phyloP scores from a whole-genome alignment of 2,888 invertebrate genomes.

The Dryocosmus kuriphilus region DNA sequence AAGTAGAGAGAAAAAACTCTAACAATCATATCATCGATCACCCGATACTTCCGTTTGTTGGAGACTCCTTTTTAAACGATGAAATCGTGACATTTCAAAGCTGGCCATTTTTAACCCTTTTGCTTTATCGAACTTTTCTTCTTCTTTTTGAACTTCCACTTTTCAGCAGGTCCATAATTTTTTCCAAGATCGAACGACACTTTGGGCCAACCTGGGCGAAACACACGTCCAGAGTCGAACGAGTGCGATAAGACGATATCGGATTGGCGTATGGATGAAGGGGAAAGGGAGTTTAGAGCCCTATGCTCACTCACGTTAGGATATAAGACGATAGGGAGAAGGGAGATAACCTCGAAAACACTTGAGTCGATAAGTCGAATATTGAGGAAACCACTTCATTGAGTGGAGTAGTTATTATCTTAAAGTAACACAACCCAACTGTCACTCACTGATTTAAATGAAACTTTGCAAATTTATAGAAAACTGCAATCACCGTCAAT shows the following conservation, averaged over 20 bases:
- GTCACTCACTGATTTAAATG: too few species aligned
- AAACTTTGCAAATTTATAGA: too few species aligned
- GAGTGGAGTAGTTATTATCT: background rate
- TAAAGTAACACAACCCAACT: too few species aligned
- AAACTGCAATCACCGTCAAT: too few species aligned
- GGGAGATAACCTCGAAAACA: background rate
- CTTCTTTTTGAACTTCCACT: slow-evolving; percentile 1
- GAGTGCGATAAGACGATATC: slow-evolving; percentile 21
- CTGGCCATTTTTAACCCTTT: slow-evolving; percentile 21
- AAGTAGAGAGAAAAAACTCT: background rate
- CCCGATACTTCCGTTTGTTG: slow-evolving; percentile 23
- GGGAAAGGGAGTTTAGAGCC: slow-evolving; percentile 16
- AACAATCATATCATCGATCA: slow-evolving; percentile 30
- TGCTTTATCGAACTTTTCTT: slow-evolving; percentile 3
- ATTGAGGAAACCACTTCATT: background rate
- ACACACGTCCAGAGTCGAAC: background rate
- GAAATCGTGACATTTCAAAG: slow-evolving; percentile 21
- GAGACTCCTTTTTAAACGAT: slow-evolving; percentile 18
- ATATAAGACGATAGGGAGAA: background rate
- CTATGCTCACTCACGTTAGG: background rate
- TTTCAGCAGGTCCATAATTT: slow-evolving; percentile 10
- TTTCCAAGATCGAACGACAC: background rate
- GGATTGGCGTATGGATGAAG: slow-evolving; percentile 17
- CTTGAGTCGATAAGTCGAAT: background rate
- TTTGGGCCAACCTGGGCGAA: slow-evolving; percentile 1